Conservation (phyloP, 2,888 invertebrate species). For the Meloe dianella region DNA sequence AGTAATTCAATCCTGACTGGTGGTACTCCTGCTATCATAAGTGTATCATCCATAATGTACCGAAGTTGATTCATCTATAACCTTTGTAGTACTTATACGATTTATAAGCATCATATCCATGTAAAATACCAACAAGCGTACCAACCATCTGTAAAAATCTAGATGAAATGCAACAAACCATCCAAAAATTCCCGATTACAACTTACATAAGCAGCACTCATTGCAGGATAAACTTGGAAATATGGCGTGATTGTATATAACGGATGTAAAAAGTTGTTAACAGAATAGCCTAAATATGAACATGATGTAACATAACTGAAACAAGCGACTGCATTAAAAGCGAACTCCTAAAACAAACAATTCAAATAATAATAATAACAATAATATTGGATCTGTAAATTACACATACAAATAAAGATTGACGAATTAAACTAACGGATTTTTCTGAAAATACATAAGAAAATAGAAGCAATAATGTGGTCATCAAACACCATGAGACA, state of each 20-base stretch:
- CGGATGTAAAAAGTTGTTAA: slow-evolving; percentile 78
- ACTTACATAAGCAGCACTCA: slow-evolving; percentile 88
- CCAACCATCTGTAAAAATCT: slow-evolving; percentile 74
- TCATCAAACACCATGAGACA: slow-evolving; percentile 80
- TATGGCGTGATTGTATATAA: slow-evolving; percentile 77
- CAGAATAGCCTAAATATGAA: slow-evolving; percentile 79
- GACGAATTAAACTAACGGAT: slow-evolving; percentile 75
- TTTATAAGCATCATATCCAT: slow-evolving; percentile 80
- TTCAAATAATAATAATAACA: slow-evolving; percentile 15
- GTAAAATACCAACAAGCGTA: slow-evolving; percentile 74
- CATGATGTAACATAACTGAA: slow-evolving; percentile 81
- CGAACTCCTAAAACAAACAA: slow-evolving; percentile 70
- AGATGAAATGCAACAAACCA: background rate
- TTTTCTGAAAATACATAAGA: slow-evolving; percentile 82
- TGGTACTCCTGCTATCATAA: background rate
- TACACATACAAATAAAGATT: slow-evolving; percentile 81
- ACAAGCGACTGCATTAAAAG: slow-evolving; percentile 79
- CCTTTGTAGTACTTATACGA: slow-evolving; percentile 74
- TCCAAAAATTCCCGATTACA: background rate
- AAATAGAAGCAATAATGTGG: slow-evolving; percentile 73
- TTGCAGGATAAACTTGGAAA: slow-evolving; percentile 83
- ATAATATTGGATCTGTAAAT: background rate
- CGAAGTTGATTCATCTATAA: slow-evolving; percentile 54
- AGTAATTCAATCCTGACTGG: too few species aligned
- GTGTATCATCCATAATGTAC: too few species aligned